phyloP scores from a whole-genome alignment of 2,797 vertebrate species.

The Alectoris magna region DNA sequence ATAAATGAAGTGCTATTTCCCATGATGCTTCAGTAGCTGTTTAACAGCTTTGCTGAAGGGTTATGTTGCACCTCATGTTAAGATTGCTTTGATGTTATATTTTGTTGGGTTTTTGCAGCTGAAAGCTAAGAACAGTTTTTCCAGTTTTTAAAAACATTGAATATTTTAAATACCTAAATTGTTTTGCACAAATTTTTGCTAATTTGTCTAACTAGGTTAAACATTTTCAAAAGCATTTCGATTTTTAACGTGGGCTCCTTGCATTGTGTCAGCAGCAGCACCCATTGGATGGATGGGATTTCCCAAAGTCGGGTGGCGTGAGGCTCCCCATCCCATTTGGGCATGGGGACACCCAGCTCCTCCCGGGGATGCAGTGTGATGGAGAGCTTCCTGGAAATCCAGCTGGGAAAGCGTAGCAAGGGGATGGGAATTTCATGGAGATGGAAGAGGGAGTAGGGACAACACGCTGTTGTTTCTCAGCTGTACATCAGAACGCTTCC shows the following conservation, averaged over 20 bases:
- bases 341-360: background rate
- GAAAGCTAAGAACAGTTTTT: slow-evolving; percentile 87
- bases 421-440: background rate
- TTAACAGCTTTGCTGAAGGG: slow-evolving; percentile 90
- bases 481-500: background rate
- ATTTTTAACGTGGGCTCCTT: slow-evolving; percentile 82
- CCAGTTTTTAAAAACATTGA: slow-evolving; percentile 88
- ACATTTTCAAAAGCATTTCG: slow-evolving; percentile 84
- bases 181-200: slow-evolving; percentile 87
- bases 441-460: background rate
- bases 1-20: slow-evolving; percentile 92
- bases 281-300: background rate
- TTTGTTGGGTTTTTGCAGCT: slow-evolving; percentile 89
- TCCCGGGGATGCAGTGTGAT: background rate
- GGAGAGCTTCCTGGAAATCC: background rate
- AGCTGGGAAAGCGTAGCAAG: rapidly evolving
- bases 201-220: slow-evolving; percentile 89
- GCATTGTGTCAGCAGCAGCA: slow-evolving; percentile 79
- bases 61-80: slow-evolving; percentile 89
- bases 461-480: background rate
- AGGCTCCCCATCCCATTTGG: background rate
- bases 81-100: slow-evolving; percentile 88
- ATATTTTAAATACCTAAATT: slow-evolving; percentile 89
- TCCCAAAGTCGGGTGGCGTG: background rate
- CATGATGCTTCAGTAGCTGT: slow-evolving; percentile 88